Base-by-base conservation (phyloP, 2,888 invertebrate genomes). In the Agrotis ipsilon region DNA sequence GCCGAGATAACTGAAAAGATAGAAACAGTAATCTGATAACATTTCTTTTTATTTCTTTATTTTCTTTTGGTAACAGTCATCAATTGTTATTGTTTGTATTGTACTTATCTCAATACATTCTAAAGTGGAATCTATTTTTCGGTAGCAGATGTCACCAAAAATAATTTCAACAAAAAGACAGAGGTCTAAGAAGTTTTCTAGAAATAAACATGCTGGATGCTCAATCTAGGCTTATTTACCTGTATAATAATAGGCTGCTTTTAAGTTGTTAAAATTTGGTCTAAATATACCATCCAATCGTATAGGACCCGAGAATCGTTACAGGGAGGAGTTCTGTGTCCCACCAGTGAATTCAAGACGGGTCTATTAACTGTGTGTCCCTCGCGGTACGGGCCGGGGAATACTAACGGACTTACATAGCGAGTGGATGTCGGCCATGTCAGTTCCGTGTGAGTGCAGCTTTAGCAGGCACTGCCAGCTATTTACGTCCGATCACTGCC, bases 401-500 rank as follows among this genome's bases (percentile, higher is more conserved):
- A 16, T 16, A n/a, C 16, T 39, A 45, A 43, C 27, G 48, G 19
- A 57, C 39, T 48, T 14, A n/a, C 14, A 1, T 11, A 39, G 39
- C 39, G 19, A 14, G 24, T 39, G 66, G 66, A 71, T 21, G 39
- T 27, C 9, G 48, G 16, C 13, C n/a, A 59, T 21, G 9, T 13
- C 57, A 46, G 61, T 52, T 62, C 59, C 5, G 51, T 49, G 45
- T 54, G 69, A 19, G 60, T 18, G 64, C 16, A 27, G 21, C 49
- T 64, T 58, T 9, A 55, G 18, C 19, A 45, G n/a, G 43, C 14
- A 19, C 46, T 39, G 45, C 18, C 13, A 11, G 6, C 24, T 76
- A 67, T 67, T 75, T 74, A 16, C 24, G 75, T 75, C 61, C 19
- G 9, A 18, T 13, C 52, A 24, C 16, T 7, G 14, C 9, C 24